A percentile compares a stretch with the other conserved stretches of the same genome.
phyloP scores from a whole-genome alignment of 2,888 invertebrate species.

The Synergus laeviventris region DNA sequence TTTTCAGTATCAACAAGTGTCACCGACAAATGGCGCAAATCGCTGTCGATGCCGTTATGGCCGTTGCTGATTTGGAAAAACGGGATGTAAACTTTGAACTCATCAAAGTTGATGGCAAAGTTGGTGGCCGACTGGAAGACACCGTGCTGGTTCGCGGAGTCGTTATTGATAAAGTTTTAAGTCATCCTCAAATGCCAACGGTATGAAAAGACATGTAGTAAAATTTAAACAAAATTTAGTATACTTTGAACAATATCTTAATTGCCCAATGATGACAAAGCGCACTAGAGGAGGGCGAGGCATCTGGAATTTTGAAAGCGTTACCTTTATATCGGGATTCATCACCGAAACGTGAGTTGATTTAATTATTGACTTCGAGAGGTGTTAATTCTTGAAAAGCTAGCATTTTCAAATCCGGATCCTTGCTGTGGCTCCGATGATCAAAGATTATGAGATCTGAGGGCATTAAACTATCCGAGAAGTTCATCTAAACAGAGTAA shows the following conservation, averaged over 20 bases:
- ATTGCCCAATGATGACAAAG: conserved; percentile 70
- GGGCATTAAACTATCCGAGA: conserved; percentile 51
- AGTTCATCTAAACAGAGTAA: neutral
- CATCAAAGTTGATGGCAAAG: conserved; percentile 98
- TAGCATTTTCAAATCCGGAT: conserved; percentile 46
- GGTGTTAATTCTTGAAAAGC: conserved; percentile 41
- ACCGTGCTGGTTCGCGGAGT: conserved; percentile 97
- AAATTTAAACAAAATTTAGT: neutral
- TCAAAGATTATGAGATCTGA: conserved; percentile 74
- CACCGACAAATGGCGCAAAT: conserved; percentile 99
- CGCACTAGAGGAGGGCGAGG: conserved; percentile 65
- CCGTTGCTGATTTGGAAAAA: conserved; percentile 95
- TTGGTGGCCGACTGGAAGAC: conserved; percentile 97
- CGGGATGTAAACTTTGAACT: conserved; percentile 99
- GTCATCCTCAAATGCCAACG: conserved; percentile 99
- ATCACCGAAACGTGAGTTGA: conserved; percentile 13
- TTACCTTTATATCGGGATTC: conserved; percentile 41
- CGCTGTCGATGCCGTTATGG: conserved; percentile 96
- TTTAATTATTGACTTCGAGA: conserved; percentile 24
- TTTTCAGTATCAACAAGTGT: conserved; percentile 91
- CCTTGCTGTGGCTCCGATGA: conserved; percentile 69
- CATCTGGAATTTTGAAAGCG: conserved; percentile 47
- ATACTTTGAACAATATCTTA: neutral
- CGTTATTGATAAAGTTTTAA: conserved; percentile 98
- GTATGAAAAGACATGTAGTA: conserved; percentile 69